phyloP scores from a whole-genome alignment of 1,140 invertebrate genomes.

The Batillaria attramentaria region DNA sequence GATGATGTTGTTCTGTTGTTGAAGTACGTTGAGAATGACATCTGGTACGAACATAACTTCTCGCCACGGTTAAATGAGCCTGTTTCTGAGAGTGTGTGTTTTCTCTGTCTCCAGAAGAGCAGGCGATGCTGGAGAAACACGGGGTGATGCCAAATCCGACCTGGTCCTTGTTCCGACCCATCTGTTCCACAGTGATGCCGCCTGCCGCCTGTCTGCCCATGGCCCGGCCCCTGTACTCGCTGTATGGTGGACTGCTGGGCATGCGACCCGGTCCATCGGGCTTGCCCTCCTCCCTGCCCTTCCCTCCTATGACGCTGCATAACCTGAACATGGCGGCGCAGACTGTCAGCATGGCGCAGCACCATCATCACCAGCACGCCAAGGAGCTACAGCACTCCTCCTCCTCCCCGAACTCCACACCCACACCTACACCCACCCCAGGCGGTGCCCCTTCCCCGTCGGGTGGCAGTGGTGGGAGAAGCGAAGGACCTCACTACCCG shows the following conservation, averaged over 20 bases:
- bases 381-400: constrained; percentile 5
- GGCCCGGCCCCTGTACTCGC: constrained; percentile 54
- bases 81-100: no score
- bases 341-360: background rate
- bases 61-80: no score
- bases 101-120: constrained; percentile 53
- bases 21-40: background rate
- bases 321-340: constrained; percentile 14
- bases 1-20: background rate
- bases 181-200: constrained; percentile 52
- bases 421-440: constrained; percentile 1
- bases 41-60: no score
- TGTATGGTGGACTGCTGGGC: constrained; percentile 62
- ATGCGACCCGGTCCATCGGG: constrained; percentile 47
- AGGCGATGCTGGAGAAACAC: constrained; percentile 50
- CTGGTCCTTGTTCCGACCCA: constrained; percentile 59
- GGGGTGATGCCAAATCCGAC: constrained; percentile 46
- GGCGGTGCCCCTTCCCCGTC: constrained; percentile 20
- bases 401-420: constrained; percentile 1
- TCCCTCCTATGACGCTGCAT: constrained; percentile 48
- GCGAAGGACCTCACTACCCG: background rate
- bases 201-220: constrained; percentile 35
- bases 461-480: background rate
- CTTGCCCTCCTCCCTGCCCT: constrained; percentile 51
- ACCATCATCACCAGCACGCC: constrained; percentile 6